Evolutionary conservation across 2,888 invertebrate species (phyloP).

Genomic region (Macaria notata): DNA sequence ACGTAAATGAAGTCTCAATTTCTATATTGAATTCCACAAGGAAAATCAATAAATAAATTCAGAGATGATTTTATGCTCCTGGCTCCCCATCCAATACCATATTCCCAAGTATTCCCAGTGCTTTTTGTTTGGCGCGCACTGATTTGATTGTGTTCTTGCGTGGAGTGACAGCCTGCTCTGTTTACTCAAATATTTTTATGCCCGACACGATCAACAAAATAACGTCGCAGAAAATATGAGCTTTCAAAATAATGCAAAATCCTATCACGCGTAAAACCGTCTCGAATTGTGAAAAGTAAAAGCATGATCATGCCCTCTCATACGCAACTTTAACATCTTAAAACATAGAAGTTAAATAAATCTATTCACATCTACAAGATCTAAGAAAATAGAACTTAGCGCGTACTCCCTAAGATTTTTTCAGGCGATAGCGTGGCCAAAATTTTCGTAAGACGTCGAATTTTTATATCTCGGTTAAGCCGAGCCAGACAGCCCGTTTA

Average conservation of each 20-base stretch:
- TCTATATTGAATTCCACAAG: no score
- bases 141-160: conserved; percentile 35
- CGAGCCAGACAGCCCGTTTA: conserved; percentile 51
- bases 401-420: conserved; percentile 27
- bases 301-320: neutral
- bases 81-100: conserved; percentile 17
- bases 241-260: neutral
- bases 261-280: neutral
- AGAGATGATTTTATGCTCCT: neutral
- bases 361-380: conserved; percentile 12
- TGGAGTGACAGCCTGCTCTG: conserved; percentile 20
- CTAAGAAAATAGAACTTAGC: conserved; percentile 28
- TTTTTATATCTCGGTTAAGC: conserved; percentile 48
- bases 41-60: no score
- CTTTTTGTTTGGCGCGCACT: conserved; percentile 29
- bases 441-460: conserved; percentile 44
- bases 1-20: no score
- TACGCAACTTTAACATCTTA: conserved; percentile 10
- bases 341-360: conserved; percentile 5
- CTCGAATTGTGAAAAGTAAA: conserved; percentile 6
- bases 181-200: conserved; percentile 24
- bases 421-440: conserved; percentile 34
- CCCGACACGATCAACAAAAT: conserved; percentile 16
- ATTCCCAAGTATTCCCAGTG: conserved; percentile 26
- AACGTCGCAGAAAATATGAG: conserved; percentile 5